Evolutionary conservation across 2,888 invertebrate genomes (phyloP), one percentile per base, ranked within the genome.

Genomic region (Callimorpha dominula): DNA sequence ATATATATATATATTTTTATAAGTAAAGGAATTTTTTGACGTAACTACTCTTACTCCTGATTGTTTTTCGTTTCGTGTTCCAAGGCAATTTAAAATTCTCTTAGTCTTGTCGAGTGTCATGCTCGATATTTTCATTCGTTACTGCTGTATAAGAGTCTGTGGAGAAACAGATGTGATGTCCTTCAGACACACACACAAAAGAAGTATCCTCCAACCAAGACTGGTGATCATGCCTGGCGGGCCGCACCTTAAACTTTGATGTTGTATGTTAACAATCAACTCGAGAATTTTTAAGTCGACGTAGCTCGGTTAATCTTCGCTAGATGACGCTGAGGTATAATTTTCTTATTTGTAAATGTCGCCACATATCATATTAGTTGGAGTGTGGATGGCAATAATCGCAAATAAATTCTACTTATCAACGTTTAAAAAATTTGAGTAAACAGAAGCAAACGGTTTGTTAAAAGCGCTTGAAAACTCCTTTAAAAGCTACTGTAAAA

Each of bases 381-480:
- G 9, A 57, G 6, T 60, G 31, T 31, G 31, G 31, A 11, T 57
- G 12, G 4, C 12, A 60, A 12, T 0, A 20, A 9, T 20, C 9
- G 54, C 20, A 20, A 57, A 20, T 20, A 57, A 20, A 31, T 31
- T 2, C n/a, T 57, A 57, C 0, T 57, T 11, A 57, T 57, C 20
- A 4, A n/a, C 9, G 9, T 12, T 31, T 31, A 31, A 60, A 54
- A 54, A 60, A 2, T 42, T 17, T 42, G 0, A 40, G 52, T 52
- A 31, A 40, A 40, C 62, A 62, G 15, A 65, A n/a, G 42, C n/a
- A 20, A 20, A 52, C 31, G 20, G 40, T 50, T 40, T n/a, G 31
- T 43, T 66, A 78, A 72, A 68, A 68, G 46, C 75, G 72, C 71
- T 80, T 67, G 69, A 71, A 81, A 78, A 80, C 70, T 81, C 70